A percentile compares a stretch with the other conserved stretches of the same genome.
phyloP scores from a whole-genome alignment of 1,140 invertebrate genomes.

The Lithobius niger region DNA sequence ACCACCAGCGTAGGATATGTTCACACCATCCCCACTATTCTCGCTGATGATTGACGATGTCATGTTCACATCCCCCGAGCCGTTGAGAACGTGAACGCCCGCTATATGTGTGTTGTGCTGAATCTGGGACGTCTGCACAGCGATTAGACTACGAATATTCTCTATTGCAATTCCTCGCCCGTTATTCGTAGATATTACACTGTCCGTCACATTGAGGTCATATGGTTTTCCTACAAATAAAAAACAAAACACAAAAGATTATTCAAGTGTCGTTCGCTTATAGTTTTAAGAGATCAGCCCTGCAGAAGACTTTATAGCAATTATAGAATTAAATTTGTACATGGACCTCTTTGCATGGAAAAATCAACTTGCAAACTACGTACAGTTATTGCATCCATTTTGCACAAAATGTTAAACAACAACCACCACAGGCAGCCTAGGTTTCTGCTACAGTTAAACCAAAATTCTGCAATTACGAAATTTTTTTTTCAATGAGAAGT shows the following conservation, averaged over 20 bases:
- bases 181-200: conserved; percentile 71
- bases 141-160: conserved; percentile 62
- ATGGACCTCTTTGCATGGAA: too few species aligned
- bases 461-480: too few species aligned
- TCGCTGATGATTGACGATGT: conserved; percentile 75
- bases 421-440: too few species aligned
- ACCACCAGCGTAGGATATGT: conserved; percentile 83
- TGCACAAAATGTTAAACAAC: too few species aligned
- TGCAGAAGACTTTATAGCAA: too few species aligned
- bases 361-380: too few species aligned
- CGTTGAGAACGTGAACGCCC: conserved; percentile 68
- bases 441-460: too few species aligned
- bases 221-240: conserved; percentile 52
- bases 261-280: too few species aligned
- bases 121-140: conserved; percentile 64
- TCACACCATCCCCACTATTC: conserved; percentile 64
- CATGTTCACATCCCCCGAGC: conserved; percentile 83
- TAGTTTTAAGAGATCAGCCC: too few species aligned
- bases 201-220: conserved; percentile 74
- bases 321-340: too few species aligned
- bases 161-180: conserved; percentile 81
- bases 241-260: not conserved
- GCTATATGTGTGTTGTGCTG: conserved; percentile 75
- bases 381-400: too few species aligned
- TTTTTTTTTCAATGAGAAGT: too few species aligned